A percentile compares a stretch with the other conserved stretches of the same genome.
These are phyloP conservation scores for Drosophila teissieri DNA, from an alignment of 1,140 invertebrate genomes.

Conservation along the genomic window DNA sequence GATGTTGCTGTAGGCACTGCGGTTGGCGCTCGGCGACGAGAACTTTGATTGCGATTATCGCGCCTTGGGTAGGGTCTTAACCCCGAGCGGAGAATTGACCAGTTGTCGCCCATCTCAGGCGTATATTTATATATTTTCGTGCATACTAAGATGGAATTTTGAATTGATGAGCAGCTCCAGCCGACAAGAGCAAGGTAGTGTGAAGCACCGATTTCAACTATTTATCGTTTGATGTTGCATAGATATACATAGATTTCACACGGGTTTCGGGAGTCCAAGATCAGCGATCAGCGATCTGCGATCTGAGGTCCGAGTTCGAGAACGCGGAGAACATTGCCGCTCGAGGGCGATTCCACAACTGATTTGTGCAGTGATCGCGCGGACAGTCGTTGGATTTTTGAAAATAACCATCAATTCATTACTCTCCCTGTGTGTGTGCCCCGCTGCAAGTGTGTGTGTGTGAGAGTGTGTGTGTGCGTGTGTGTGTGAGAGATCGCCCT, in stretches of 20 bases:
- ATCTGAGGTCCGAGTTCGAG: conserved; percentile 33
- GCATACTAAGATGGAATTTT: conserved; percentile 14
- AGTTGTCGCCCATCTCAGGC: conserved; percentile 24
- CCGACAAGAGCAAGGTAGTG: conserved; percentile 14
- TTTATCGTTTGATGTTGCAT: conserved; percentile 1
- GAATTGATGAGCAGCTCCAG: conserved; percentile 4
- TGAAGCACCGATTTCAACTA: conserved; percentile 39
- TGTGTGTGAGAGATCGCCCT: conserved; percentile 55
- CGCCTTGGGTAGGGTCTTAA: conserved; percentile 70
- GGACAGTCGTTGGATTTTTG: conserved; percentile 84
- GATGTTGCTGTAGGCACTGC: conserved; percentile 5
- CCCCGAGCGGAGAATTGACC: conserved; percentile 67
- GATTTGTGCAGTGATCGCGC: conserved; percentile 80
- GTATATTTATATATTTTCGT: conserved; percentile 11
- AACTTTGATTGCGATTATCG: conserved; percentile 75
- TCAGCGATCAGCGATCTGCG: neutral
- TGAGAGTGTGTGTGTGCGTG: neutral
- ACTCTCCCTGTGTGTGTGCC: conserved; percentile 32
- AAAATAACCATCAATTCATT: conserved; percentile 83
- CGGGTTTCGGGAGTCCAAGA: conserved; percentile 9
- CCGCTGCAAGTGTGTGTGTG: conserved; percentile 17
- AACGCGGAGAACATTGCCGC: conserved; percentile 67
- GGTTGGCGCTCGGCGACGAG: conserved; percentile 24
- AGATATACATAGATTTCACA: conserved; percentile 9
- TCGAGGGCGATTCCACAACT: conserved; percentile 82